phyloP scores from a whole-genome alignment of 2,888 invertebrate genomes.

The Argyresthia goedartella region DNA sequence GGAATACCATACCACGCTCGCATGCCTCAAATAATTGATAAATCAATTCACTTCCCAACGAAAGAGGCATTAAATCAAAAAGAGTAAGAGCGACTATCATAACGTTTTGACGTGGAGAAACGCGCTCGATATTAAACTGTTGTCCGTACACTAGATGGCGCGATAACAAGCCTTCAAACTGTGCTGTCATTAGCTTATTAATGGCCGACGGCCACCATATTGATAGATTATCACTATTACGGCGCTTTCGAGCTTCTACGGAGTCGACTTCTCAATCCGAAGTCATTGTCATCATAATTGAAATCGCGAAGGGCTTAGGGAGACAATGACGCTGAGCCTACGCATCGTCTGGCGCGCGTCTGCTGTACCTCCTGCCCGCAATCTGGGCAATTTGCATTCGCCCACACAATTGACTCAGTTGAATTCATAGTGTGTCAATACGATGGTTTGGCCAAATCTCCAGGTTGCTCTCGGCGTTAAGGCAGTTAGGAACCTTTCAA shows the following conservation, averaged over 20 bases:
- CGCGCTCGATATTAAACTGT: constrained; percentile 58
- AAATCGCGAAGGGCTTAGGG: constrained; percentile 38
- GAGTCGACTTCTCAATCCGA: neutral
- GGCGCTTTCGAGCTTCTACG: neutral
- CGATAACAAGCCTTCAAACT: constrained; percentile 64
- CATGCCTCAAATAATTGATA: constrained; percentile 65
- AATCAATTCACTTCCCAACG: constrained; percentile 61
- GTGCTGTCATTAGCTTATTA: constrained; percentile 65
- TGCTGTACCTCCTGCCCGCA: constrained; percentile 22
- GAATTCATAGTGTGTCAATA: neutral
- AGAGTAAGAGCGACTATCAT: constrained; percentile 47
- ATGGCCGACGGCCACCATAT: constrained; percentile 40
- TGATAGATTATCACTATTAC: constrained; percentile 36
- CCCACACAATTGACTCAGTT: neutral
- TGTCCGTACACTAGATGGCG: constrained; percentile 53
- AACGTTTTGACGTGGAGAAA: constrained; percentile 63
- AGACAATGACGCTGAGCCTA: constrained; percentile 57
- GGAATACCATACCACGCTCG: constrained; percentile 49
- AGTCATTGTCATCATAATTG: constrained; percentile 23
- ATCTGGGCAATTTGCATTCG: neutral
- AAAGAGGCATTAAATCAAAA: constrained; percentile 59
- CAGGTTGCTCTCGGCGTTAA: no score
- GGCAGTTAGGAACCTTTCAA: no score
- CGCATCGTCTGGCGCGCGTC: constrained; percentile 49
- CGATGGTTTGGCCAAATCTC: no score